phyloP scores from a whole-genome alignment of 2,888 invertebrate genomes.

The Zygothrica quintamaculata region DNA sequence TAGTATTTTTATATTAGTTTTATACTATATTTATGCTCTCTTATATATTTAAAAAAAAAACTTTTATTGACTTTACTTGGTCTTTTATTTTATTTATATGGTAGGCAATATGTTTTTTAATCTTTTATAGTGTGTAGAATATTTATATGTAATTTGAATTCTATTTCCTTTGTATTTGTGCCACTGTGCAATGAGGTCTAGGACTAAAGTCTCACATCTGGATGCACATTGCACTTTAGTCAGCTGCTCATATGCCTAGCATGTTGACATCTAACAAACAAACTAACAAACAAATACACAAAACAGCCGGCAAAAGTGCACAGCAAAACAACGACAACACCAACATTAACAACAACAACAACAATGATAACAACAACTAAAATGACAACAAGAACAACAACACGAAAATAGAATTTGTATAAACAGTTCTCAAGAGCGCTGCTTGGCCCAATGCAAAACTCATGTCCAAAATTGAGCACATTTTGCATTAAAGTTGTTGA shows the following conservation, averaged over 20 bases:
- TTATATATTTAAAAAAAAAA: too few species aligned
- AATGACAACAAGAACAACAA: neutral
- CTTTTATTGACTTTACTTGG: too few species aligned
- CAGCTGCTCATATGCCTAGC: slow-evolving; percentile 59
- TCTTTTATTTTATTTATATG: too few species aligned
- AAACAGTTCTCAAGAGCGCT: slow-evolving; percentile 28
- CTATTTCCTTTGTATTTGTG: too few species aligned
- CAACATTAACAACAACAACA: slow-evolving; percentile 24
- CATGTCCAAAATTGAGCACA: slow-evolving; percentile 25
- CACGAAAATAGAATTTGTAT: slow-evolving; percentile 42
- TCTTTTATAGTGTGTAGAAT: too few species aligned
- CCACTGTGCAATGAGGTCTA: slow-evolving; percentile 26
- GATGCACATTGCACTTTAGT: slow-evolving; percentile 45
- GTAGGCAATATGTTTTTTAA: too few species aligned
- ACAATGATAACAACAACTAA: slow-evolving; percentile 13
- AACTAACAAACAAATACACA: slow-evolving; percentile 66
- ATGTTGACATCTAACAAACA: slow-evolving; percentile 74
- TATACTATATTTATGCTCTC: too few species aligned
- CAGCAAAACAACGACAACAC: slow-evolving; percentile 39
- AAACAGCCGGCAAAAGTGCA: slow-evolving; percentile 64
- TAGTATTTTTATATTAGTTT: too few species aligned
- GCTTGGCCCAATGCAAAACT: slow-evolving; percentile 36
- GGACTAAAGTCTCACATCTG: slow-evolving; percentile 32
- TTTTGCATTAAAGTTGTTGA: slow-evolving; percentile 14
- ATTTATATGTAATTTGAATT: too few species aligned